phyloP scores from a whole-genome alignment of 2,113 vertebrate genomes.

The Eleginops maclovinus region DNA sequence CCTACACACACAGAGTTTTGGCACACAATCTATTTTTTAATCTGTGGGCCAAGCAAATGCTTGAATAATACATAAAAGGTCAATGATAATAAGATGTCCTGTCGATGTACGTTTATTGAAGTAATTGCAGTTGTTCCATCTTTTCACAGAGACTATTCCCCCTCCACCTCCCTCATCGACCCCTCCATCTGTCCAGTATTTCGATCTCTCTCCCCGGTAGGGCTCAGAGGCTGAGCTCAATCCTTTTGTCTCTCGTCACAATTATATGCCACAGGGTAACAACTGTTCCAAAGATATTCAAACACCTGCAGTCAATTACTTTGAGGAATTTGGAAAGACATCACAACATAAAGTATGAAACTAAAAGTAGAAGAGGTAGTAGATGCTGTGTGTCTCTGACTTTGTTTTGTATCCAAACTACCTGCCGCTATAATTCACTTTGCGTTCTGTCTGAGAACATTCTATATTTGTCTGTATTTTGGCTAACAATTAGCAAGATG shows the following conservation, averaged over 20 bases:
- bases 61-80: constrained; percentile 66
- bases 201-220: background rate
- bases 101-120: constrained; percentile 55
- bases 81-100: constrained; percentile 63
- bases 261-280: background rate
- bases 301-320: background rate
- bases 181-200: background rate
- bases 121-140: constrained; percentile 58
- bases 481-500: background rate
- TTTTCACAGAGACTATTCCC: constrained; percentile 17
- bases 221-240: background rate
- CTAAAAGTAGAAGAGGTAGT: too few relatives aligned
- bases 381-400: too few relatives aligned
- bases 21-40: constrained; percentile 24
- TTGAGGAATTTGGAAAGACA: background rate
- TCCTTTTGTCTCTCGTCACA: background rate
- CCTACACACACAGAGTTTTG: background rate
- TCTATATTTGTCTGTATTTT: background rate
- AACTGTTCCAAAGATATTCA: background rate
- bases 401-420: background rate
- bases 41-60: constrained; percentile 12
- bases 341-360: background rate
- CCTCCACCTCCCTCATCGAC: constrained; percentile 7
- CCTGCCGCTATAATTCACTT: background rate
- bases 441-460: background rate